Evolutionary conservation across 1,140 invertebrate species (phyloP), one percentile per base, ranked within the genome.

Genomic region (Monochamus saltuarius): DNA sequence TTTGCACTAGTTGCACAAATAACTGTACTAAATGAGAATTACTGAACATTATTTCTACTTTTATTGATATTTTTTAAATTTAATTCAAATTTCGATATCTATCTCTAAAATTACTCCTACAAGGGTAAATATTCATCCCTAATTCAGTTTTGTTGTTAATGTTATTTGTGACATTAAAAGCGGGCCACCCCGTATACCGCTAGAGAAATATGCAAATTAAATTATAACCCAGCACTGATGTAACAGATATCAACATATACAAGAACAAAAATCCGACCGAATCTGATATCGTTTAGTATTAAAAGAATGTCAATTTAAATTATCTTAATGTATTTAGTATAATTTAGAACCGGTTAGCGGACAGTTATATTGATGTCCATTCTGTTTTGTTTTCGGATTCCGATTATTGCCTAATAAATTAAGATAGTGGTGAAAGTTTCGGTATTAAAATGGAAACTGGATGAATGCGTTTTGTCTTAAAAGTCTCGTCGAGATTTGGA

Each of bases 301-400:
- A 68, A 68, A 68, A 70, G 66, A 70, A 70, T 68, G 68, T 70
- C 68, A 70, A 71, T 69, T 69, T 71, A 65, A 69, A 70, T 68
- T 70, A 70, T 66, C 67, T 66, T 64, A 68, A 68, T 66, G 64
- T 64, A 63, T 64, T 66, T 61, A 40, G 65, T 65, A 69, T 65
- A 68, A 62, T 65, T 51, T 53, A 43, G 65, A 71, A 71, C 69
- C 69, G 65, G 69, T 69, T 63, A 59, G 49, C 38, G 29, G 57
- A 66, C 61, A 66, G 65, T 64, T 61, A 65, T 54, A 65, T 68
- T 52, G 66, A 68, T 65, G 55, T 60, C 54, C 60, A 63, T 62
- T 68, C 60, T 60, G 62, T 65, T 65, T 62, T 49, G 50, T 59
- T 59, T 63, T 65, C 57, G 60, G 60, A 66, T 69, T 66, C 65